Conservation (phyloP, 1,140 invertebrate species). For the Hylaeus volcanicus region DNA sequence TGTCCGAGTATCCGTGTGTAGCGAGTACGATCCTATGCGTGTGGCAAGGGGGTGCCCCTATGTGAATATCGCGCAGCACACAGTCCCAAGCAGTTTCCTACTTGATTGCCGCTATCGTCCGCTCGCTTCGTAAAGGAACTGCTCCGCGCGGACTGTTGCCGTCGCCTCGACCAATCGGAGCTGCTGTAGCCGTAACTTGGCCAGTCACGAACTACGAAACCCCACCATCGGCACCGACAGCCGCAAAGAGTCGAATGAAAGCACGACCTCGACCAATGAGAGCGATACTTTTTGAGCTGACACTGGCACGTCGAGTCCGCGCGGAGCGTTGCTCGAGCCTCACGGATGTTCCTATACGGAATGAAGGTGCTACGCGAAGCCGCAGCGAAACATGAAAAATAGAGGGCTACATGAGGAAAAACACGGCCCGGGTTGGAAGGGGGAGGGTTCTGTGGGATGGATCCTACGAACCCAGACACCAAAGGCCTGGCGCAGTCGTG, state of each 20-base stretch:
- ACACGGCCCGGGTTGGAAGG: constrained; percentile 71
- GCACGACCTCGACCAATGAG: constrained; percentile 68
- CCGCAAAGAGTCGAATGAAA: constrained; percentile 70
- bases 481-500: constrained; percentile 61
- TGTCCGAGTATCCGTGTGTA: constrained; percentile 57
- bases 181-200: constrained; percentile 49
- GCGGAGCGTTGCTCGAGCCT: constrained; percentile 67
- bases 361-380: constrained; percentile 81
- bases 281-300: constrained; percentile 62
- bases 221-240: constrained; percentile 1
- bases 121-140: constrained; percentile 70
- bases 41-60: constrained; percentile 73
- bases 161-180: constrained; percentile 66
- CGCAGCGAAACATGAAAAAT: constrained; percentile 82
- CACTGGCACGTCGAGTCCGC: constrained; percentile 67
- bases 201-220: constrained; percentile 59
- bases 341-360: constrained; percentile 70
- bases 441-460: constrained; percentile 65
- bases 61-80: constrained; percentile 80
- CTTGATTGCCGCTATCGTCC: constrained; percentile 81
- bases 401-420: constrained; percentile 80
- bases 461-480: constrained; percentile 76
- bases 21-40: constrained; percentile 64
- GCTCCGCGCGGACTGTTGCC: constrained; percentile 73
- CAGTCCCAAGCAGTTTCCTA: constrained; percentile 81